Percentiles rank a stretch among this genome's conserved stretches.
Conservation (phyloP, 2,888 invertebrate species). For the Cryptus armator region DNA sequence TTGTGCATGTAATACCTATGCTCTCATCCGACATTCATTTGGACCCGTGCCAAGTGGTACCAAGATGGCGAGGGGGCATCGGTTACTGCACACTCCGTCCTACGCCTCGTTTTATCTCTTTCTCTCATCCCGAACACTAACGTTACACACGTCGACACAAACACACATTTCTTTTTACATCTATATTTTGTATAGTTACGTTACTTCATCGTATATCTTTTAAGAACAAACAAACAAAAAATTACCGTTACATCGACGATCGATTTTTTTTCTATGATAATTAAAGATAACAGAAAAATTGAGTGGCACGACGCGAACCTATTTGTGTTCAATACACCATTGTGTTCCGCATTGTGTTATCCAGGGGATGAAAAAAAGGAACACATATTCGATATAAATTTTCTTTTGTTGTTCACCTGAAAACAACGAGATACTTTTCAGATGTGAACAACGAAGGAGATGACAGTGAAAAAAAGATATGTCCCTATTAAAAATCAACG, state of each 20-base stretch:
- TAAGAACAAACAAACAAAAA: background rate
- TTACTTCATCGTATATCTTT: conserved; percentile 29
- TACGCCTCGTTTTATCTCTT: conserved; percentile 59
- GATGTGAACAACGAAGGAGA: background rate
- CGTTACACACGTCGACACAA: background rate
- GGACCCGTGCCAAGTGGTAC: conserved; percentile 63
- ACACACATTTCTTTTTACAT: conserved; percentile 21
- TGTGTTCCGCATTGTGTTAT: conserved; percentile 33
- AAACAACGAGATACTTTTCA: background rate
- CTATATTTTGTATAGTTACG: conserved; percentile 32
- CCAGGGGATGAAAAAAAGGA: background rate
- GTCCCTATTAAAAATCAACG: background rate
- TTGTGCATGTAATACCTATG: conserved; percentile 39
- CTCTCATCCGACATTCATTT: conserved; percentile 53
- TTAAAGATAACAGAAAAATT: conserved; percentile 30
- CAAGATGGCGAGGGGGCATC: conserved; percentile 56
- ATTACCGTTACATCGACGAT: conserved; percentile 1
- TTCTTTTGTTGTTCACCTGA: background rate
- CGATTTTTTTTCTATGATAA: background rate
- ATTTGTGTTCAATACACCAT: conserved; percentile 52
- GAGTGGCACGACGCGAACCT: conserved; percentile 49
- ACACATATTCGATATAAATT: background rate
- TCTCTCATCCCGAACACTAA: conserved; percentile 46
- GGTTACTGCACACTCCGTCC: conserved; percentile 42
- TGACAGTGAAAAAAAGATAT: background rate